These are phyloP conservation scores for Gonocerus acuteangulatus DNA, from an alignment of 2,888 invertebrate species.

Conservation along the genomic window DNA sequence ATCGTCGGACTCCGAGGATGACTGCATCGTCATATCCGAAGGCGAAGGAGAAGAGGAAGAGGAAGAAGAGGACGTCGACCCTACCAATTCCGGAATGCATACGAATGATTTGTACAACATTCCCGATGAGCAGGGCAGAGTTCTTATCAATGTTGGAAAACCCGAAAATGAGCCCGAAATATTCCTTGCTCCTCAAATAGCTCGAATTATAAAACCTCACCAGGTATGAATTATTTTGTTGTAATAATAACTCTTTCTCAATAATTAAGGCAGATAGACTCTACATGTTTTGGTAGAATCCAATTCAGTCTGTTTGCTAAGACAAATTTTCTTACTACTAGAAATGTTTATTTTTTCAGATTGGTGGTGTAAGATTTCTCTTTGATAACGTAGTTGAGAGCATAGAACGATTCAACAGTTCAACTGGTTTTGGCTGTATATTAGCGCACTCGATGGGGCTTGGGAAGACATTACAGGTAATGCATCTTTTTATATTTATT, in stretches of 20 bases:
- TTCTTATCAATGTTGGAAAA: conserved; percentile 88
- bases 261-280: too few species aligned
- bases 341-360: conserved; percentile 52
- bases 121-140: conserved; percentile 84
- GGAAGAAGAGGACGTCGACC: conserved; percentile 76
- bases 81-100: conserved; percentile 84
- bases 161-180: conserved; percentile 84
- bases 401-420: conserved; percentile 73
- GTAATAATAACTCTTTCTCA: too few species aligned
- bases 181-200: conserved; percentile 84
- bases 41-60: conserved; percentile 67
- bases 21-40: conserved; percentile 80
- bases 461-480: conserved; percentile 86
- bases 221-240: conserved; percentile 53
- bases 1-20: conserved; percentile 59
- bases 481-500: too few species aligned
- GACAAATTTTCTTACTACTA: too few species aligned
- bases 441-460: conserved; percentile 98
- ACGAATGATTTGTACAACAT: conserved; percentile 87
- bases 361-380: conserved; percentile 88
- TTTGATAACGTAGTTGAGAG: conserved; percentile 97
- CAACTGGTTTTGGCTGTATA: conserved; percentile 93
- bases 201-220: conserved; percentile 88
- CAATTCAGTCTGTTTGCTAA: too few species aligned
- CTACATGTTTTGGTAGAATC: too few species aligned